Conservation (phyloP, 2,797 vertebrate genomes). For the Catharus ustulatus region DNA sequence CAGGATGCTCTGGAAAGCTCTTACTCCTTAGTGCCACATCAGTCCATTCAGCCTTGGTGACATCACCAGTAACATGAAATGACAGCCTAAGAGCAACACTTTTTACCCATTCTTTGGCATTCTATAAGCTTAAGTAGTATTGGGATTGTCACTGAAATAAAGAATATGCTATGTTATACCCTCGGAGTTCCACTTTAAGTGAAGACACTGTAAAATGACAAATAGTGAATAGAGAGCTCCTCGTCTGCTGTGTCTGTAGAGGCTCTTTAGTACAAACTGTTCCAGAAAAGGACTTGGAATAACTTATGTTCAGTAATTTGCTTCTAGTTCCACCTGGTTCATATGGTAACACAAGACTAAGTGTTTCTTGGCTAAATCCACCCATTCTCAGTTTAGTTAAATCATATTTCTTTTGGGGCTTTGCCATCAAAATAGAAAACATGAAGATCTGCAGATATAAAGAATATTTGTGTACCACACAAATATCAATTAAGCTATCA, state of each 20-base stretch:
- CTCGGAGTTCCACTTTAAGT: background rate
- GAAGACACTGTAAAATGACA: conserved; percentile 28
- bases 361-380: conserved; percentile 60
- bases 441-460: conserved; percentile 33
- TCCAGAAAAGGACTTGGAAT: conserved; percentile 45
- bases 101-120: background rate
- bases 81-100: background rate
- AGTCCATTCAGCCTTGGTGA: background rate
- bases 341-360: conserved; percentile 58
- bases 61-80: background rate
- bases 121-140: background rate
- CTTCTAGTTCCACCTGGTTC: conserved; percentile 63
- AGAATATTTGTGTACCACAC: conserved; percentile 27
- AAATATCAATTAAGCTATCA: conserved; percentile 17
- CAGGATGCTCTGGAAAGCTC: background rate
- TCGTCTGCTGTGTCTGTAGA: conserved; percentile 21
- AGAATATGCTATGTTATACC: background rate
- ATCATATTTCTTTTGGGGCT: conserved; percentile 58
- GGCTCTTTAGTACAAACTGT: conserved; percentile 46
- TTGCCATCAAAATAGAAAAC: conserved; percentile 61
- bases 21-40: background rate
- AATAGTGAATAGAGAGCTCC: background rate
- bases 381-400: conserved; percentile 59
- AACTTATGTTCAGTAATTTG: conserved; percentile 56
- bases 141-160: background rate